phyloP scores from a whole-genome alignment of 2,888 invertebrate species.

The Drosophila vallismaia region DNA sequence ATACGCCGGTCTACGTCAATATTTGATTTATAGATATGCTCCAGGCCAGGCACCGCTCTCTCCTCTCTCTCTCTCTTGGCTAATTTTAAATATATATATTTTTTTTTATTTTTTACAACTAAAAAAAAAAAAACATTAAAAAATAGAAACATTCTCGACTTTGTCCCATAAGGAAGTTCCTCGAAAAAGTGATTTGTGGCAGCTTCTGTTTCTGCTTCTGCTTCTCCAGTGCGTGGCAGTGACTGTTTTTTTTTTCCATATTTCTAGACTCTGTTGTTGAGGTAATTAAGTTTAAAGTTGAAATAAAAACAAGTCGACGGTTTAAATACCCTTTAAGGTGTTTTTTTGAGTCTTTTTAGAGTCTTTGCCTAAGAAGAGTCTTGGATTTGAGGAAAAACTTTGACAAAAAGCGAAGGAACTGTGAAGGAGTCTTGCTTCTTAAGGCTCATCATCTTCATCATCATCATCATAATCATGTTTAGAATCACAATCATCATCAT shows the following conservation, averaged over 20 bases:
- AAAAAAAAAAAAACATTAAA: too few relatives aligned
- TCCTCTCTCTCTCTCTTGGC: not conserved
- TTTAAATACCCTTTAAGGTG: too few relatives aligned
- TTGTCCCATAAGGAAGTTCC: constrained; percentile 61
- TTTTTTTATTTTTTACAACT: not conserved
- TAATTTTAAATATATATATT: not conserved
- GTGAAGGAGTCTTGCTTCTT: constrained; percentile 37
- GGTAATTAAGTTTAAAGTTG: constrained; percentile 72
- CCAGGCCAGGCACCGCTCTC: not conserved
- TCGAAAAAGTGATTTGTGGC: constrained; percentile 1
- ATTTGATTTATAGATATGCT: constrained; percentile 35
- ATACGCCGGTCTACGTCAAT: constrained; percentile 36
- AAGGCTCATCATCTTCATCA: too few relatives aligned
- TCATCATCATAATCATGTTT: too few relatives aligned
- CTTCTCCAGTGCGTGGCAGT: constrained; percentile 33
- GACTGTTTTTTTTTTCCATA: constrained; percentile 4
- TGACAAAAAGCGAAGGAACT: constrained; percentile 50
- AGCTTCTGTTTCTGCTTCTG: constrained; percentile 12
- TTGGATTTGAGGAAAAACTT: not conserved
- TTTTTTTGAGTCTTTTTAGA: too few relatives aligned
- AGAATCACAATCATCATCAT: too few relatives aligned
- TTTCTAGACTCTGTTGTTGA: constrained; percentile 14
- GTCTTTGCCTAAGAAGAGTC: not conserved
- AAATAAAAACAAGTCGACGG: constrained; percentile 15
- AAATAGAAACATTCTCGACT: not conserved